These are phyloP conservation scores for Chelmon rostratus DNA, from an alignment of 2,797 vertebrate genomes.

Conservation along the genomic window DNA sequence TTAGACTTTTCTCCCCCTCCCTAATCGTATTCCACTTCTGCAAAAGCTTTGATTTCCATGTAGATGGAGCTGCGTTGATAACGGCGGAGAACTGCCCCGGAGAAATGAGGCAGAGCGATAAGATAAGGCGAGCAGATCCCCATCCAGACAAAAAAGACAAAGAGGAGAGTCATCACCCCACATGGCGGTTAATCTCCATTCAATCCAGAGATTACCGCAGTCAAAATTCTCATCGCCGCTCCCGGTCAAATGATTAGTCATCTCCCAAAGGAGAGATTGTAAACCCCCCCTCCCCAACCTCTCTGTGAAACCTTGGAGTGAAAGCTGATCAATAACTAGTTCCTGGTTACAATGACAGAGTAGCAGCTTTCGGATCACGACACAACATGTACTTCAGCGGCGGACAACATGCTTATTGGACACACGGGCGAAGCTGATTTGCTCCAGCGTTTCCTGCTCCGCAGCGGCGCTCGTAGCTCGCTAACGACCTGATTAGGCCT, in stretches of 20 bases:
- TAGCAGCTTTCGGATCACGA: constrained; percentile 29
- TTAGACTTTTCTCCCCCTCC: constrained; percentile 41
- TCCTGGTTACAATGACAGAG: constrained; percentile 47
- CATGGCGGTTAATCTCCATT: constrained; percentile 79
- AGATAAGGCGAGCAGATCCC: constrained; percentile 76
- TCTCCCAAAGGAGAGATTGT: constrained; percentile 63
- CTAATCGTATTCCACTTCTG: constrained; percentile 74
- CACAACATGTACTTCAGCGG: constrained; percentile 23
- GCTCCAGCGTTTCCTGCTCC: neutral
- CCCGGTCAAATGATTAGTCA: constrained; percentile 70
- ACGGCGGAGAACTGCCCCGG: constrained; percentile 61
- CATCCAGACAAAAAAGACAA: constrained; percentile 74
- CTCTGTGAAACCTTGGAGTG: constrained; percentile 25
- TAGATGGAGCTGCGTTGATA: constrained; percentile 74
- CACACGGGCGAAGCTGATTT: neutral
- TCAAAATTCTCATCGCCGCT: constrained; percentile 62
- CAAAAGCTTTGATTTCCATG: constrained; percentile 82
- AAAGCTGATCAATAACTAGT: constrained; percentile 66
- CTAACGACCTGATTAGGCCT: constrained; percentile 18
- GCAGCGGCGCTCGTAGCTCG: neutral
- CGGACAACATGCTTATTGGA: constrained; percentile 9
- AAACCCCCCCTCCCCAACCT: constrained; percentile 23
- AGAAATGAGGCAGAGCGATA: constrained; percentile 76
- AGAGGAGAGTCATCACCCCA: constrained; percentile 72
- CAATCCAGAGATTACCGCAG: constrained; percentile 75